These are phyloP conservation scores for Poeciliopsis paucimaculata DNA, from an alignment of 2,797 vertebrate species.

Conservation along the genomic window DNA sequence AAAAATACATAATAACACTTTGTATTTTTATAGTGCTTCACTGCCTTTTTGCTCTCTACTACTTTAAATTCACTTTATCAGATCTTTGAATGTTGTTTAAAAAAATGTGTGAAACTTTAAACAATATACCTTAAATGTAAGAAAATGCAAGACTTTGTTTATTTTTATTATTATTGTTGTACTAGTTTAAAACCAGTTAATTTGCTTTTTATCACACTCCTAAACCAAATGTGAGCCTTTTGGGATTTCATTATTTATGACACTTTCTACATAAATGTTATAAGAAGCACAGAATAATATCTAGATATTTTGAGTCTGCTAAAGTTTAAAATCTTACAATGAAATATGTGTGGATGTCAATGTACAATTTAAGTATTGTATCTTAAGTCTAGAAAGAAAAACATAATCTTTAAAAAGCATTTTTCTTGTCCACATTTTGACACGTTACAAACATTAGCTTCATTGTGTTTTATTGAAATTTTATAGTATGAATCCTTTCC, in stretches of 20 bases:
- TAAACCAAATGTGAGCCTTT: background rate
- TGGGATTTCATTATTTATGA: background rate
- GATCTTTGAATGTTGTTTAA: background rate
- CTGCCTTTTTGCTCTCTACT: background rate
- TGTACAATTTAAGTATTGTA: background rate
- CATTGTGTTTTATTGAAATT: background rate
- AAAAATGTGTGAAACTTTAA: background rate
- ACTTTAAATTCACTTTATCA: background rate
- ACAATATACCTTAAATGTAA: background rate
- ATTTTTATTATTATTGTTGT: too few species aligned
- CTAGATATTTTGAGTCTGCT: background rate
- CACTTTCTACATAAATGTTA: background rate
- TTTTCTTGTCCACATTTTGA: background rate
- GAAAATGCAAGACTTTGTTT: background rate
- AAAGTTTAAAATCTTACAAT: background rate
- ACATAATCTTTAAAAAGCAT: background rate
- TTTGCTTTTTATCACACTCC: background rate
- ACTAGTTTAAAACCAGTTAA: background rate
- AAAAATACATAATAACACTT: background rate
- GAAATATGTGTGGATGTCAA: background rate
- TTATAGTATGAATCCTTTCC: background rate
- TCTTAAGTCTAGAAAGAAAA: background rate
- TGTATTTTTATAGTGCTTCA: too few species aligned
- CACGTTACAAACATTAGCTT: background rate
- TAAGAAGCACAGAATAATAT: background rate